phyloP scores from a whole-genome alignment of 1,140 invertebrate genomes.

The Lethrus apterus region DNA sequence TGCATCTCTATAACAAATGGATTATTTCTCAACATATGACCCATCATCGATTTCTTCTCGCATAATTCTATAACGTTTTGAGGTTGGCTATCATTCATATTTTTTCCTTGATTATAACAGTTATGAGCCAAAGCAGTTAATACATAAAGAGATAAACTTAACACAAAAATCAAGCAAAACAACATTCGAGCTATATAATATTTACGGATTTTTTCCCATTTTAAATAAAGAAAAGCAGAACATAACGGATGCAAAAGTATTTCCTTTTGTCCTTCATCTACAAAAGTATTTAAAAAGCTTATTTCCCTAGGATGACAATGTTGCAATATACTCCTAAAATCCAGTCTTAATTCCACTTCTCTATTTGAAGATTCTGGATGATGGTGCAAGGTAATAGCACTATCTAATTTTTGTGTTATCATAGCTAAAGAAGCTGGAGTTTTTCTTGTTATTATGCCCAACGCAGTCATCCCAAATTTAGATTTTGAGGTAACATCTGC shows the following conservation, averaged over 20 bases:
- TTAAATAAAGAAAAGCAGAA: constrained; percentile 73
- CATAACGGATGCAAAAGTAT: constrained; percentile 75
- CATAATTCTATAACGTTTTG: constrained; percentile 52
- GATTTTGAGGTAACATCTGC: constrained; percentile 78
- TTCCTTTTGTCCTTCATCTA: constrained; percentile 76
- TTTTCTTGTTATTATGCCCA: constrained; percentile 74
- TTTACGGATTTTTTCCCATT: constrained; percentile 84
- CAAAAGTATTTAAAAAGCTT: constrained; percentile 72
- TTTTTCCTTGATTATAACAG: constrained; percentile 67
- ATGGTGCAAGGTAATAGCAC: constrained; percentile 69
- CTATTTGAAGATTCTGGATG: constrained; percentile 66
- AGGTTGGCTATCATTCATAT: constrained; percentile 57
- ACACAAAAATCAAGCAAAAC: constrained; percentile 71
- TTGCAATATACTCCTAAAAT: constrained; percentile 70
- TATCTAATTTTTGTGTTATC: constrained; percentile 67
- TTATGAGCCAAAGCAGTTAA: constrained; percentile 68
- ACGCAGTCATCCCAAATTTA: constrained; percentile 71
- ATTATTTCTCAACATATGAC: constrained; percentile 61
- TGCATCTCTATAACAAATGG: constrained; percentile 67
- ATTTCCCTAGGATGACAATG: constrained; percentile 72
- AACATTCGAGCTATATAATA: constrained; percentile 74
- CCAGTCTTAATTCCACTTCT: constrained; percentile 72
- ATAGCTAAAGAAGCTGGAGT: constrained; percentile 72
- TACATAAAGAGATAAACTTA: constrained; percentile 70
- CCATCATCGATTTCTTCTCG: constrained; percentile 64